Evolutionary conservation across 2,797 vertebrate genomes (phyloP).

Genomic region (Macrochelys suwanniensis): DNA sequence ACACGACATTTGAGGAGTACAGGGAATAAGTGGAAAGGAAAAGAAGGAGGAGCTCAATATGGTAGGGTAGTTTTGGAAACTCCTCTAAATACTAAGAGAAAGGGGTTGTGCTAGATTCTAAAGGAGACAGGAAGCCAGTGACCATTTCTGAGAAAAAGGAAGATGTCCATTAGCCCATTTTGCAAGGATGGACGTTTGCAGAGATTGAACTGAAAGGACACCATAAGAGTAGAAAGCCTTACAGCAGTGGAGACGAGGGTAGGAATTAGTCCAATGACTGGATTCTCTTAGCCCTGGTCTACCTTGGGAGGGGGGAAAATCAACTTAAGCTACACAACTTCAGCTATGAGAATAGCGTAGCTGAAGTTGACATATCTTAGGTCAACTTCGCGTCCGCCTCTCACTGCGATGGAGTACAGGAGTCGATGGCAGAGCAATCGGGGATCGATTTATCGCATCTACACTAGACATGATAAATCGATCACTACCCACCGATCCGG

Average conservation of each 20-base stretch:
- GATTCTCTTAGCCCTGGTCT: not conserved
- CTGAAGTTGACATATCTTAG: too few relatives aligned
- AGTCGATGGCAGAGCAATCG: too few relatives aligned
- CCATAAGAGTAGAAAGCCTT: not conserved
- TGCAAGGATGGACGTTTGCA: not conserved
- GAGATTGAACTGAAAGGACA: not conserved
- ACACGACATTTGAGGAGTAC: not conserved
- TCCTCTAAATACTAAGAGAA: not conserved
- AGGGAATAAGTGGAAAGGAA: not conserved
- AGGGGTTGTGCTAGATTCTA: not conserved
- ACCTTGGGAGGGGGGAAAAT: too few relatives aligned
- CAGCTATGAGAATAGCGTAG: too few relatives aligned
- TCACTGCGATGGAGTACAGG: too few relatives aligned
- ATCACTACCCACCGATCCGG: too few relatives aligned
- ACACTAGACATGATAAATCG: too few relatives aligned
- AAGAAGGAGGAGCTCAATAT: not conserved
- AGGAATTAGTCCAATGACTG: not conserved
- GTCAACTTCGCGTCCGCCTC: too few relatives aligned
- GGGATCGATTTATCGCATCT: too few relatives aligned
- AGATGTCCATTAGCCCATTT: not conserved
- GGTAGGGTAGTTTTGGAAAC: not conserved
- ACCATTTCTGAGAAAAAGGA: not conserved
- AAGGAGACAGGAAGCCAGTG: not conserved
- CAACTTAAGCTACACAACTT: too few relatives aligned
- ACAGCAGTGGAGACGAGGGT: not conserved